These are phyloP conservation scores for Enteromius trimaculatus DNA, from an alignment of 2,797 vertebrate genomes.

Conservation along the genomic window DNA sequence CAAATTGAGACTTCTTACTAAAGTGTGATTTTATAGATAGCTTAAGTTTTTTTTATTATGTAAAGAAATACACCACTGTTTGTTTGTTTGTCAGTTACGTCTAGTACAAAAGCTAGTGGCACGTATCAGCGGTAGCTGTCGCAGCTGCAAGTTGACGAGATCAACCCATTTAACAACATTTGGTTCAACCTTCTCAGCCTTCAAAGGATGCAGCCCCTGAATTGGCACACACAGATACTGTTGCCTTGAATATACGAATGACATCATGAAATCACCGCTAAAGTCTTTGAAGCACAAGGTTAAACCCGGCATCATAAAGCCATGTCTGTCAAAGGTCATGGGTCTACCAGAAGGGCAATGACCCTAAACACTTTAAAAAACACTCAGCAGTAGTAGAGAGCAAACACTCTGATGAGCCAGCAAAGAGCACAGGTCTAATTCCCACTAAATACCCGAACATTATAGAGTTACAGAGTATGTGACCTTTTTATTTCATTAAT, in stretches of 20 bases:
- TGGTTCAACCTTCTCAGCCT: neutral
- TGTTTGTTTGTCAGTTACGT: neutral
- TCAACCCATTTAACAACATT: neutral
- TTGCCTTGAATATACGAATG: neutral
- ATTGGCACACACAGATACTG: neutral
- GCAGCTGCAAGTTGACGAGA: neutral
- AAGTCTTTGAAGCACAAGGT: conserved; percentile 12
- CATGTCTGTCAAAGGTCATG: conserved; percentile 20
- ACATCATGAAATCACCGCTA: neutral
- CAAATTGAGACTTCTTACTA: neutral
- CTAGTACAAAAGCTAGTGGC: neutral
- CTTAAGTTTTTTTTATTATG: neutral
- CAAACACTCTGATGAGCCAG: conserved; percentile 1
- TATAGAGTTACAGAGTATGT: neutral
- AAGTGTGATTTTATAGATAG: neutral
- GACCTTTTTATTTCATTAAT: neutral
- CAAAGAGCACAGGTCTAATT: neutral
- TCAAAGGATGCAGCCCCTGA: neutral
- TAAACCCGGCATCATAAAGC: conserved; percentile 4
- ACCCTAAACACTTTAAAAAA: conserved; percentile 12
- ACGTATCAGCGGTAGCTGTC: neutral
- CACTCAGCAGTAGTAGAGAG: conserved; percentile 17
- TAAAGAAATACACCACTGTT: too few species aligned
- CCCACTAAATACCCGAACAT: neutral
- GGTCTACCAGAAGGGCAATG: conserved; percentile 10